Evolutionary conservation across 2,113 vertebrate species (phyloP), one percentile per base, ranked within the genome.

Genomic region (Myiozetetes cayanensis): DNA sequence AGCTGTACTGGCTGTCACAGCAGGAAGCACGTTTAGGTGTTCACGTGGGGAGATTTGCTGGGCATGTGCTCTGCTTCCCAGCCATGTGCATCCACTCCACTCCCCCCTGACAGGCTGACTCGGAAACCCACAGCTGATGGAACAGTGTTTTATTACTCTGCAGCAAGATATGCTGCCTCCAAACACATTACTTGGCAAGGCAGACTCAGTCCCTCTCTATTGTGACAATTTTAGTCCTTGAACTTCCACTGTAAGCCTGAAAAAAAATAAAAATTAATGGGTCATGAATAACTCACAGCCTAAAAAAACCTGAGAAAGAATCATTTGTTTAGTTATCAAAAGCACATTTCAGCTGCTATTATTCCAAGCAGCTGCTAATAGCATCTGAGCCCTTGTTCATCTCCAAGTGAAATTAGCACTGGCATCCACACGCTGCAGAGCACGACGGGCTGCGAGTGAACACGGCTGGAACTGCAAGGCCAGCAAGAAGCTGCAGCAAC

Each of bases 351-450:
- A 44, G 85, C 73, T 90, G 76, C 76, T 87, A 76, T 89, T 84
- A 85, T 90, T 58, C 71, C 77, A 75, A 89, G 89, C 85, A 79
- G 87, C 91, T 93, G 77, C 89, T 95, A 84, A 95, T 14, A 89
- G 87, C 91, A 94, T 89, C 82, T 3, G 76, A 96, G 79, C 87
- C 71, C 85, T 86, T 19, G 3, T 46, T 92, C 90, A 92, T 90
- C 87, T 90, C 73, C 81, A 63, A 80, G 82, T 23, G 56, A 91
- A 94, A 81, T 86, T 44, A 95, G 87, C 62, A 44, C 25, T 66
- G 86, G 96, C 95, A 96, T 27, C 80, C 78, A 91, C 90, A 84
- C 11, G 76, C 77, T 85, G 78, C 0, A 0, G 82, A 96, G 76
- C 85, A 75, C 3, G 58, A 87, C 76, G 25, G 78, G 6, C 55